These are phyloP conservation scores for Troides helena DNA, from an alignment of 2,888 invertebrate species.

Conservation along the genomic window DNA sequence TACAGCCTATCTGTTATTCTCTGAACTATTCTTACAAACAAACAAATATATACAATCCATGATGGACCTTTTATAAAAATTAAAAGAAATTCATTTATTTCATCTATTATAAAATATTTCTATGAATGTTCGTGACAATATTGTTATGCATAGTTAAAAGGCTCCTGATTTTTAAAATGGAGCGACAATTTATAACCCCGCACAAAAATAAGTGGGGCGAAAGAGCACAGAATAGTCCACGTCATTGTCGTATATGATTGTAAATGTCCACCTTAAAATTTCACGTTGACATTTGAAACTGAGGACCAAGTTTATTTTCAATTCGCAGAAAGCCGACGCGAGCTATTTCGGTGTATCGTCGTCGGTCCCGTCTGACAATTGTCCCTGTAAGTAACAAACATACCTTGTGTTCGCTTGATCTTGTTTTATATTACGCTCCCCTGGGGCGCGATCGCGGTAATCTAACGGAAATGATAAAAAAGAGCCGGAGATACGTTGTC, in stretches of 20 bases:
- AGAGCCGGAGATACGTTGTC: conserved; percentile 36
- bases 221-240: conserved; percentile 6
- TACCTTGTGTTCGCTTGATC: conserved; percentile 31
- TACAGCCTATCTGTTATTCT: too few species aligned
- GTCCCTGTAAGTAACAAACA: conserved; percentile 28
- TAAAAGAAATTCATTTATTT: background rate
- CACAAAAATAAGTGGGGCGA: conserved; percentile 36
- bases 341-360: conserved; percentile 48
- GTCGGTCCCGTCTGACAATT: conserved; percentile 48
- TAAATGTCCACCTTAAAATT: conserved; percentile 28
- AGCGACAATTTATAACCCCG: background rate
- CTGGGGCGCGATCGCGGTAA: conserved; percentile 46
- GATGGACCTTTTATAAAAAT: background rate
- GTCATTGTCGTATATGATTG: conserved; percentile 9
- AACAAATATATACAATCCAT: too few species aligned
- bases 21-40: too few species aligned
- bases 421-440: conserved; percentile 44
- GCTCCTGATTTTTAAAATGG: background rate
- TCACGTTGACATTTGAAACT: conserved; percentile 21
- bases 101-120: background rate
- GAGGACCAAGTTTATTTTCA: conserved; percentile 25
- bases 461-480: conserved; percentile 56
- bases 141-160: too few species aligned
- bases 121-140: background rate
- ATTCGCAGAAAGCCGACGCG: conserved; percentile 33